Base-by-base conservation (phyloP, 2,797 vertebrate species). In the Pangasius macronema region DNA sequence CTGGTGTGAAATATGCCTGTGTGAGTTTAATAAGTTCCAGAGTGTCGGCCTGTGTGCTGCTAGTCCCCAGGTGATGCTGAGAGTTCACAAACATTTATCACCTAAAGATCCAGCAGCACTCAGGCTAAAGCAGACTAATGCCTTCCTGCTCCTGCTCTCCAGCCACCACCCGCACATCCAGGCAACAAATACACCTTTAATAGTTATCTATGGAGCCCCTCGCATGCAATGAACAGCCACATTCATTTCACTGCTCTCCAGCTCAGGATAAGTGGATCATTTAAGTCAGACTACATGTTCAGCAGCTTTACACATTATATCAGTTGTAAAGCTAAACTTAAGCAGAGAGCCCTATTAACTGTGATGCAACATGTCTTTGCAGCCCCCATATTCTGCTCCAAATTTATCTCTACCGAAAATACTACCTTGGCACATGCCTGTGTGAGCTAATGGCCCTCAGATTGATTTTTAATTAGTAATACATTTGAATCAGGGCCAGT, bases 401-500 rank as follows among this genome's bases (percentile, higher is more conserved):
- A 94, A 94, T 97, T 97, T 91, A 89, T 96, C 96, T 96, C 95
- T 96, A 96, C 92, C 95, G 95, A 97, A 98, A 98, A 97, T 96
- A 96, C 96, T 97, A 95, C 92, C 95, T 95, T 95, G 95, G 96
- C 97, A 95, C 95, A 96, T 96, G 96, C 95, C 96, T 96, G 95
- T 94, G 93, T 93, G 94, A 93, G 94, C 97, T 99, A 99, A 99
- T 99, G 97, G 97, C 96, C 92, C 94, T 93, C 92, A 95, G 97
- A 99, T 98, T 98, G 98, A 99, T 99, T 99, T 97, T 97, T 98
- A 99, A 99, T 99, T 99, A 99, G 97, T 96, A 96, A 95, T 95
- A 96, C 94, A 97, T 98, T 97, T 97, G 96, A 96, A 97, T 92
- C 93, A 93, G 94, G 95, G 97, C 96, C 97, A 97, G 95, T 96